Conservation (phyloP, 2,888 invertebrate species). For the Thymelicus acteon region DNA sequence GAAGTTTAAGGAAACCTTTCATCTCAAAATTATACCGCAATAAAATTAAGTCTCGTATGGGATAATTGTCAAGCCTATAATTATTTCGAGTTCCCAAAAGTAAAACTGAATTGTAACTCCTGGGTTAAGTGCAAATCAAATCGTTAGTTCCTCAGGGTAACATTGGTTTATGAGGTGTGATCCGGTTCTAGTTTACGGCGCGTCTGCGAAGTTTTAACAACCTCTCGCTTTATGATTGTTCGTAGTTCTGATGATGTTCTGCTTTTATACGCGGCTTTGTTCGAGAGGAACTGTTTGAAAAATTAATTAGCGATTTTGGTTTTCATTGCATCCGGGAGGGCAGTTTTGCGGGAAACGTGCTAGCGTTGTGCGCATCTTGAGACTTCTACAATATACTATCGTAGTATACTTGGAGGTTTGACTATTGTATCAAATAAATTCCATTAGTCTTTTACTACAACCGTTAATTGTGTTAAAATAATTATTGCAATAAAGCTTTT, state of each 20-base stretch:
- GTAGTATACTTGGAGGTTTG: too few relatives aligned
- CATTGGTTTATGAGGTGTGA: slow-evolving; percentile 15
- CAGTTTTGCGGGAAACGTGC: too few relatives aligned
- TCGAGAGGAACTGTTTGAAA: not conserved
- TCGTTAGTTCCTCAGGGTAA: slow-evolving; percentile 10
- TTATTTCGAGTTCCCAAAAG: not conserved
- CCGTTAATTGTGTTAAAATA: too few relatives aligned
- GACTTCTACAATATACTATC: too few relatives aligned
- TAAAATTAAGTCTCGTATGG: not conserved
- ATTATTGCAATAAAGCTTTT: too few relatives aligned
- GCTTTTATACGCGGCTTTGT: slow-evolving; percentile 17
- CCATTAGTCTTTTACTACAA: too few relatives aligned
- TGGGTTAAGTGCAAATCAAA: slow-evolving; percentile 4
- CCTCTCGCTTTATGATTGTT: slow-evolving; percentile 18
- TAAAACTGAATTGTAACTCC: not conserved
- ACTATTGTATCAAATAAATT: too few relatives aligned
- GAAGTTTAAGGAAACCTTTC: too few relatives aligned
- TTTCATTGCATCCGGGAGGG: not conserved
- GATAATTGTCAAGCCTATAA: not conserved
- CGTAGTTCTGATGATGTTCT: slow-evolving; percentile 20
- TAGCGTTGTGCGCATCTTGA: too few relatives aligned
- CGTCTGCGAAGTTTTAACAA: slow-evolving; percentile 30
- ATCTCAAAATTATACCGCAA: too few relatives aligned
- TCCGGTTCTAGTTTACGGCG: slow-evolving; percentile 4
- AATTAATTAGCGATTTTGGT: slow-evolving; percentile 5